Base-by-base conservation (phyloP, 2,797 vertebrate genomes). In the Botia almorhae region DNA sequence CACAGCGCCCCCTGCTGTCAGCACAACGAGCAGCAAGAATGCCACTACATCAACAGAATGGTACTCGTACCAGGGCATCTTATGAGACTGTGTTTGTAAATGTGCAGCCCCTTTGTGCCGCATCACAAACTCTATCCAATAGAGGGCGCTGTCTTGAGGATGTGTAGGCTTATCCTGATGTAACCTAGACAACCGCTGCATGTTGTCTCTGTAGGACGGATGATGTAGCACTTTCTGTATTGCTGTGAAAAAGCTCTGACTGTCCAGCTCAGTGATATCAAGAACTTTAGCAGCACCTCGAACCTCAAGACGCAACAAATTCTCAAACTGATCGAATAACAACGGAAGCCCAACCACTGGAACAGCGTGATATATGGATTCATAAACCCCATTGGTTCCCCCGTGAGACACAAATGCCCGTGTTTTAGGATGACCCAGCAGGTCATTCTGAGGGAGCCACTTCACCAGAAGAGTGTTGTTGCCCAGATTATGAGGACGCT, bases 391-490 rank as follows among this genome's bases (percentile, higher is more conserved):
- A 0, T 94, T 94, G 0, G 91, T 85, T 0, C 93, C 93, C 0
- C 93, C 89, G 0, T 94, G 93, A 4, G 91, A 78, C 12, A 94
- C 90, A 12, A 94, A 94, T 19, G 87, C 90, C 86, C 86, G 90
- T 6, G 89, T 74, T 78, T 93, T 93, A 0, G 91, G 89, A 65
- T 94, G 93, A 26, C 93, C 94, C 51, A 94, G 58, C 5, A 94
- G 88, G 81, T 94, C 90, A 2, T 93, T 93, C 85, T 94, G 93
- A 7, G 93, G 93, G 76, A 94, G 58, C 92, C 92, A 94, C 2
- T 93, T 84, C 13, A 94, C 83, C 65, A 93, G 81, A 0, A 92
- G 81, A 4, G 91, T 93, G 76, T 94, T 94, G 87, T 92, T 93
- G 1, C 91, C 92, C 63, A 93, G 13, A 48, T 91, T 93, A 13